Evolutionary conservation across 2,797 vertebrate species (phyloP).

Genomic region (Lutjanus argentimaculatus): DNA sequence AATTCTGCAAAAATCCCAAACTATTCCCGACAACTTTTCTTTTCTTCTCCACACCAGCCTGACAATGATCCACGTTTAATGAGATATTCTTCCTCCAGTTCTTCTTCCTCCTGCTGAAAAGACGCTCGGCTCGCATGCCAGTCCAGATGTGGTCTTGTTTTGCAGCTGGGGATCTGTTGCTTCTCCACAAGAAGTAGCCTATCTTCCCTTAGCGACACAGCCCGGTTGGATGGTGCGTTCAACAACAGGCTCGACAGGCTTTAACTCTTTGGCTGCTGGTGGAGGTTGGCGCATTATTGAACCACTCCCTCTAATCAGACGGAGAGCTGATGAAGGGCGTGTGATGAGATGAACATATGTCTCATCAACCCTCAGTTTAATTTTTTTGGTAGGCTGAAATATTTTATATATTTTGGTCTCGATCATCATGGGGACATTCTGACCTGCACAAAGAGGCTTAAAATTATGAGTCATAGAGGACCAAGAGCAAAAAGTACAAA

Average conservation of each 20-base stretch:
- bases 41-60: slow-evolving; percentile 1
- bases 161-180: slow-evolving; percentile 82
- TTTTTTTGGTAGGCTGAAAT: neutral
- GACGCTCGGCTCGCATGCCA: slow-evolving; percentile 21
- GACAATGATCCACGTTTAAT: slow-evolving; percentile 16
- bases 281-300: slow-evolving; percentile 54
- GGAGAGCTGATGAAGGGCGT: slow-evolving; percentile 15
- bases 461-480: neutral
- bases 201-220: slow-evolving; percentile 76
- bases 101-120: slow-evolving; percentile 1
- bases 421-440: neutral
- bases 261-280: slow-evolving; percentile 81
- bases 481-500: neutral
- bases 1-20: slow-evolving; percentile 47
- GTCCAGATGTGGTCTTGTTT: slow-evolving; percentile 69
- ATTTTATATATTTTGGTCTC: neutral
- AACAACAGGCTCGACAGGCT: slow-evolving; percentile 63
- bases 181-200: slow-evolving; percentile 71
- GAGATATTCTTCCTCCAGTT: slow-evolving; percentile 10
- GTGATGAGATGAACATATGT: neutral
- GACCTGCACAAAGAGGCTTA: neutral
- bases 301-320: slow-evolving; percentile 73
- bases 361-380: neutral
- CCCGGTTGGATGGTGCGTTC: slow-evolving; percentile 75
- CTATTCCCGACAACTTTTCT: slow-evolving; percentile 64